Conservation (phyloP, 1,140 invertebrate genomes). For the Protaetia brevitarsis region DNA sequence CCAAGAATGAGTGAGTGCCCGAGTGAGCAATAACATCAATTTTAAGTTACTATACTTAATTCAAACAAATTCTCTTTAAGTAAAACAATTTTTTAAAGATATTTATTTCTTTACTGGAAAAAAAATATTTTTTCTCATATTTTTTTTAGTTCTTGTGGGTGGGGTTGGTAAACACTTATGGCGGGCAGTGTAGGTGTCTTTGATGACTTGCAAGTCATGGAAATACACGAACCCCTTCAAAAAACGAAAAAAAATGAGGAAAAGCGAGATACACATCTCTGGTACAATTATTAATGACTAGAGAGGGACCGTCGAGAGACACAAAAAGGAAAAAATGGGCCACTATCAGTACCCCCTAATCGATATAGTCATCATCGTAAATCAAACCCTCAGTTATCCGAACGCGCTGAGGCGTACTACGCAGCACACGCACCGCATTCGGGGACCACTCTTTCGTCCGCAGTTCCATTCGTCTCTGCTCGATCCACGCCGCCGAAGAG, state of each 20-base stretch:
- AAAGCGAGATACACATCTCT: slow-evolving; percentile 9
- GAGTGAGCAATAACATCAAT: no score
- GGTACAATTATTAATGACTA: neutral
- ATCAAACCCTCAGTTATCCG: slow-evolving; percentile 39
- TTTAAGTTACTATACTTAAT: no score
- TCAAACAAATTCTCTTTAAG: no score
- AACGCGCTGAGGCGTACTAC: neutral
- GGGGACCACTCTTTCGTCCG: neutral
- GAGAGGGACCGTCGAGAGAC: neutral
- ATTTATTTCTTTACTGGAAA: no score
- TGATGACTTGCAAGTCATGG: neutral
- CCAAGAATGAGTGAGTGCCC: no score
- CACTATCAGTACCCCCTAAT: slow-evolving; percentile 24
- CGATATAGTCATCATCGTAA: slow-evolving; percentile 38
- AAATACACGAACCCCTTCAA: neutral
- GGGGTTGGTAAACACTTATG: no score
- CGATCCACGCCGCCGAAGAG: neutral
- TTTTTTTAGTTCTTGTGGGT: no score
- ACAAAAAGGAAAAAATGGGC: slow-evolving; percentile 4
- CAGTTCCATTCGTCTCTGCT: neutral
- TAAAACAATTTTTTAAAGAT: no score
- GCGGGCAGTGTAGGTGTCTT: no score
- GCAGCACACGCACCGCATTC: neutral
- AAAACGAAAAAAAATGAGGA: neutral
- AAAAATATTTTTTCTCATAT: no score